Percentiles rank a stretch among this genome's conserved stretches.
phyloP scores from a whole-genome alignment of 1,140 invertebrate genomes.

The Harpegnathos saltator region DNA sequence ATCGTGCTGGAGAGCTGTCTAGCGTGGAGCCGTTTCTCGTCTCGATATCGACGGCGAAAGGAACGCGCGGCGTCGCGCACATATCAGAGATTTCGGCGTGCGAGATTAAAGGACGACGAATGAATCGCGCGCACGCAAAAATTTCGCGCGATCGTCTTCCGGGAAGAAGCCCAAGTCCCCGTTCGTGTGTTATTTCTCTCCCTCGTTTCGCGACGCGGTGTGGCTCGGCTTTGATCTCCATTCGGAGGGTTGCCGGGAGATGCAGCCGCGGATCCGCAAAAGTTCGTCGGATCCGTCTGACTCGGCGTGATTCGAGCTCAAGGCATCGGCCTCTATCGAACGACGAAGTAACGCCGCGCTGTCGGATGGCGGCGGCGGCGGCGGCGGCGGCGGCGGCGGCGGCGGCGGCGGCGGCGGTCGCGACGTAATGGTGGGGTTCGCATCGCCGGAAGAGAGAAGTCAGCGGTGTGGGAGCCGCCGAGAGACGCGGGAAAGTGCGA shows the following conservation, averaged over 20 bases:
- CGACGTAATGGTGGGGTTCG: constrained; percentile 12
- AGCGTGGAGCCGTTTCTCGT: too few species aligned
- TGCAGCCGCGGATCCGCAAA: constrained; percentile 60
- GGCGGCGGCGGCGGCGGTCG: not conserved
- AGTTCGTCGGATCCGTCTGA: constrained; percentile 64
- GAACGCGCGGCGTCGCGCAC: too few species aligned
- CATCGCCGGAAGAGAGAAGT: constrained; percentile 49
- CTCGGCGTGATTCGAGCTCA: constrained; percentile 74
- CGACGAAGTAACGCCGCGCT: constrained; percentile 48
- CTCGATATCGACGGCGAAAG: too few species aligned
- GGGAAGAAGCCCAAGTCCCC: constrained; percentile 25
- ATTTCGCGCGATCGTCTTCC: constrained; percentile 18
- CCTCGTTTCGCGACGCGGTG: constrained; percentile 27
- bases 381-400: not conserved
- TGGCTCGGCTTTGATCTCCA: constrained; percentile 66
- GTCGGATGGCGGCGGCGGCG: constrained; percentile 31
- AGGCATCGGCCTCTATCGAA: constrained; percentile 76
- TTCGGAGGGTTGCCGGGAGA: constrained; percentile 62
- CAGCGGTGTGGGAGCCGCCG: constrained; percentile 25
- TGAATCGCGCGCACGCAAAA: constrained; percentile 34
- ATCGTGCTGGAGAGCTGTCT: too few species aligned
- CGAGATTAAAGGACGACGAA: constrained; percentile 7
- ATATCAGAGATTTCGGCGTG: constrained; percentile 13
- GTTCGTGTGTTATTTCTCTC: constrained; percentile 1
- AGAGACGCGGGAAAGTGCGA: constrained; percentile 36